phyloP scores from a whole-genome alignment of 1,140 invertebrate genomes.

The Trichonephila inaurata region DNA sequence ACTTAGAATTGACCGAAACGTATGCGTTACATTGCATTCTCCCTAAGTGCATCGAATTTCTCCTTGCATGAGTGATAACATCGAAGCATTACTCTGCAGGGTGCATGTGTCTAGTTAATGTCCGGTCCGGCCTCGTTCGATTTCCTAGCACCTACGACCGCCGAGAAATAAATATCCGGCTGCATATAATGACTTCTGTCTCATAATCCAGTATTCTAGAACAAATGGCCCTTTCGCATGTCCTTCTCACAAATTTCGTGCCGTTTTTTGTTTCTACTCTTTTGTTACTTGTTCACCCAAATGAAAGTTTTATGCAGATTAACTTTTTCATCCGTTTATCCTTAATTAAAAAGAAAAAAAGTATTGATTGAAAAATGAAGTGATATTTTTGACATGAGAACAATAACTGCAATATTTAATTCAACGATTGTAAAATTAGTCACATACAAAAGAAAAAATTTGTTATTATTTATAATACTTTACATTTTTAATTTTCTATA shows the following conservation, averaged over 20 bases:
- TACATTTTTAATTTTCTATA: too few relatives aligned
- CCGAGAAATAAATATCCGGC: slow-evolving; percentile 38
- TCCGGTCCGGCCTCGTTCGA: slow-evolving; percentile 4
- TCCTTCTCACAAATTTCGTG: background rate
- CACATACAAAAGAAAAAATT: too few relatives aligned
- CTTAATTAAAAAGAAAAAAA: background rate
- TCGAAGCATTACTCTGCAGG: background rate
- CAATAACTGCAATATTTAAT: too few relatives aligned
- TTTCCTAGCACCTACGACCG: slow-evolving; percentile 8
- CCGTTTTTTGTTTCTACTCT: background rate
- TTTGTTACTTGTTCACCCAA: background rate
- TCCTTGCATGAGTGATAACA: background rate
- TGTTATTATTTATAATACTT: too few relatives aligned
- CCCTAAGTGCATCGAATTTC: background rate
- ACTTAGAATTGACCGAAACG: background rate
- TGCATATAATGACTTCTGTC: background rate
- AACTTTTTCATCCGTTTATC: background rate
- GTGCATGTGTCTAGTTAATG: slow-evolving; percentile 17
- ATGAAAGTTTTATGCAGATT: slow-evolving; percentile 42
- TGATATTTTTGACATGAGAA: too few relatives aligned
- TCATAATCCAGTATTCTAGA: background rate
- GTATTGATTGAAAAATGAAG: background rate
- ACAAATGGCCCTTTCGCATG: slow-evolving; percentile 19
- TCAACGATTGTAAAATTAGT: too few relatives aligned
- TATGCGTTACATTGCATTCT: background rate